phyloP scores from a whole-genome alignment of 2,113 vertebrate species.

The Pyrgilauda ruficollis region DNA sequence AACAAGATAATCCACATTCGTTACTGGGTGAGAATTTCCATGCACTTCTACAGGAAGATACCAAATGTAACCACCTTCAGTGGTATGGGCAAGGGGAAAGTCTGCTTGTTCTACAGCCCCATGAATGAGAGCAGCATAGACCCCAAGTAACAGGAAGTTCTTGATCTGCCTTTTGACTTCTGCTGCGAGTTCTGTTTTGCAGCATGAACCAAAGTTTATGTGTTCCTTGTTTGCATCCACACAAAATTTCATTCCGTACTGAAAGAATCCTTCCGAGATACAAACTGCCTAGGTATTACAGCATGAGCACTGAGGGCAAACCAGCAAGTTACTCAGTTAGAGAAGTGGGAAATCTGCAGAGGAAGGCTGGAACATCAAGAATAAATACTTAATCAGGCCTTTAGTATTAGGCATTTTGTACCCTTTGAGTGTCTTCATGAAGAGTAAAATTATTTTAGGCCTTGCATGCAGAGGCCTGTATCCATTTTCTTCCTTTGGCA shows the following conservation, averaged over 20 bases:
- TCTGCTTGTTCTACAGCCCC: not conserved
- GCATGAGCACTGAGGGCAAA: not conserved
- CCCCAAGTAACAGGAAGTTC: not conserved
- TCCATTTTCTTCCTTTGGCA: not conserved
- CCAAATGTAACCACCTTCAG: not conserved
- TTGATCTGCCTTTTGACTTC: not conserved
- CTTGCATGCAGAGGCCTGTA: not conserved
- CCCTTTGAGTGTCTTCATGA: not conserved
- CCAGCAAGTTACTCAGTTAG: not conserved
- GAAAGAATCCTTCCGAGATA: not conserved
- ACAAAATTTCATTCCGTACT: not conserved
- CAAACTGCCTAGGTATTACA: not conserved
- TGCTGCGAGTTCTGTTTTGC: not conserved
- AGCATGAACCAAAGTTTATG: not conserved
- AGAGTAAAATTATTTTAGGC: not conserved
- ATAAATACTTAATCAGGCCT: not conserved
- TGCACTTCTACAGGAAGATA: not conserved
- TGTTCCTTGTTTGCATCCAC: not conserved
- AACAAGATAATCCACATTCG: not conserved
- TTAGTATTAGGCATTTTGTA: not conserved
- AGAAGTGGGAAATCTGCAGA: not conserved
- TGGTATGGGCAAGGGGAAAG: fast-evolving
- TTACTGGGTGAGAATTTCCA: not conserved
- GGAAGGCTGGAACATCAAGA: not conserved
- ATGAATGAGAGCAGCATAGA: not conserved